These are phyloP conservation scores for Procambarus virginalis DNA, from an alignment of 1,140 invertebrate species.

Conservation along the genomic window DNA sequence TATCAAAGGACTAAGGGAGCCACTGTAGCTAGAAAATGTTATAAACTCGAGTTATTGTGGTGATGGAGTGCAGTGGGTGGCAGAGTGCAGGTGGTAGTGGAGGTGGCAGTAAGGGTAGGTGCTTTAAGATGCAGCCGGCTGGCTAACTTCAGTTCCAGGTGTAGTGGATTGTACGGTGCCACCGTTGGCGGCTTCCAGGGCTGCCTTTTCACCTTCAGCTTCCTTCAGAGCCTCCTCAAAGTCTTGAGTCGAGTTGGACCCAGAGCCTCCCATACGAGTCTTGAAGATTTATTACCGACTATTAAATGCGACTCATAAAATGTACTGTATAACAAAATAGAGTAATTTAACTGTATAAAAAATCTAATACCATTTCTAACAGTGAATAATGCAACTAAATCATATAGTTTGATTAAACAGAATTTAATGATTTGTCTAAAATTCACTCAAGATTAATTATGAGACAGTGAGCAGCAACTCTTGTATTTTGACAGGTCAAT, in stretches of 20 bases:
- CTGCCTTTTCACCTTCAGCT: slow-evolving; percentile 69
- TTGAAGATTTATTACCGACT: not conserved
- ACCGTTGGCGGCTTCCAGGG: slow-evolving; percentile 61
- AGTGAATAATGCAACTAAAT: no score
- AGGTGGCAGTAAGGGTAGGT: slow-evolving; percentile 30
- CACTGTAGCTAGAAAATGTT: slow-evolving; percentile 54
- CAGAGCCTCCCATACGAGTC: slow-evolving; percentile 64
- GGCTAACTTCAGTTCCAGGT: slow-evolving; percentile 57
- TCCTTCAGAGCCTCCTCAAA: slow-evolving; percentile 70
- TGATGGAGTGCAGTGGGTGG: slow-evolving; percentile 63
- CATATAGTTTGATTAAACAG: no score
- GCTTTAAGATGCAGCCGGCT: slow-evolving; percentile 62
- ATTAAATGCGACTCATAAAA: no score
- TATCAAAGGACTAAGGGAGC: slow-evolving; percentile 47
- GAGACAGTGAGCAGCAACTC: no score
- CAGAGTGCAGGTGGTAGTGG: slow-evolving; percentile 55
- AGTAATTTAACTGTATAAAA: no score
- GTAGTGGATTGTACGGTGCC: slow-evolving; percentile 55
- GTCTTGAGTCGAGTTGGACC: slow-evolving; percentile 70
- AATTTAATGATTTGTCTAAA: no score
- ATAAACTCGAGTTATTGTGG: slow-evolving; percentile 51
- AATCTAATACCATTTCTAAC: no score
- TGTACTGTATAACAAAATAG: no score
- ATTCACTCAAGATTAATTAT: no score
- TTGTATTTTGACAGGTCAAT: no score